Evolutionary conservation across 2,888 invertebrate species (phyloP), one percentile per base, ranked within the genome.

Genomic region (Incurvaria masculella): DNA sequence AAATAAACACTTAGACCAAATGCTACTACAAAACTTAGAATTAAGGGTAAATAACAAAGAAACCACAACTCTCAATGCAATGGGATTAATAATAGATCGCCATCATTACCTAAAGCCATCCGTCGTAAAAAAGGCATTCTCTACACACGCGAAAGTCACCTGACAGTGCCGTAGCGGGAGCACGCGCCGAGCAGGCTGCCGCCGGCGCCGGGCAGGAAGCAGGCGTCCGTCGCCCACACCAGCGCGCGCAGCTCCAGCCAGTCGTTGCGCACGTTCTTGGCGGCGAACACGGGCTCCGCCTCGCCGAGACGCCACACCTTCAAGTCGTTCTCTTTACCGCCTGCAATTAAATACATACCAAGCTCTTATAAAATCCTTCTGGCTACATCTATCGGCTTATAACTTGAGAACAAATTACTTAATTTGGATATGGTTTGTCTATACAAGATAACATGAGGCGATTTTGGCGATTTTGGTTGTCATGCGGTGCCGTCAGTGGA

Each of bases 301-400:
- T 78, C 56, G 59, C 76, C 61, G 0, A 90, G 61, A 58, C 93
- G 88, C 84, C 90, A 97, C 1, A 97, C 65, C 72, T 94, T 94
- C 0, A 97, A 68, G 57, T 92, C 91, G 61, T 94, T 93, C 57
- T 89, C 90, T 65, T 91, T 88, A 1, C 98, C 97, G 18, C 97
- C 97, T 54, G 87, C 8, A 21, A 45, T 23, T 38, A 18, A 27
- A 6, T 18, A 16, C 21, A 10, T n/a, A 6, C n/a, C 16, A 23
- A 20, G 16, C 4, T 20, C 17, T 21, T 26, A 19, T 2, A 17
- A 20, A 21, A 20, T 23, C 5, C 23, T 6, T 10, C 23, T 23
- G 23, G 6, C 5, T 10, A 10, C 5, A 5, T 23, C 23, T n/a
- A n/a, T 16, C 14, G n/a, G 39, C 18, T 39, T n/a, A 39, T 16